phyloP scores from a whole-genome alignment of 2,113 vertebrate species.

The Larimichthys crocea region DNA sequence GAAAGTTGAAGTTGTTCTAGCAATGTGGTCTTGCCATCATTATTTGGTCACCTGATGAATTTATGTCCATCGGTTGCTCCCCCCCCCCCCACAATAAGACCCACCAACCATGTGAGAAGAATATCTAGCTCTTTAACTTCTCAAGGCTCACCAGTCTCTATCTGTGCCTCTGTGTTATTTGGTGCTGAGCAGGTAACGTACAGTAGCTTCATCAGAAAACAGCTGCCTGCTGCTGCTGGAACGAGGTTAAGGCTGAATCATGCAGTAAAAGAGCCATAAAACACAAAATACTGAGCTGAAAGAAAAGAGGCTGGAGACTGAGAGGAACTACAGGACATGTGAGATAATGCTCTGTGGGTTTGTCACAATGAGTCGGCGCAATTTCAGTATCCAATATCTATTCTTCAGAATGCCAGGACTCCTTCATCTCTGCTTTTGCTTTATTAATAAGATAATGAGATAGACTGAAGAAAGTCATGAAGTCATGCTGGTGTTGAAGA shows the following conservation, averaged over 20 bases:
- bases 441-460: too few species aligned
- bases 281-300: neutral
- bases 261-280: slow-evolving; percentile 16
- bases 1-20: neutral
- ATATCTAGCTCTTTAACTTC: neutral
- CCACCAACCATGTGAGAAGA: neutral
- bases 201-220: neutral
- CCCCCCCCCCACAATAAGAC: neutral
- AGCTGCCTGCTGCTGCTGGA: neutral
- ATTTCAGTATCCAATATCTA: too few species aligned
- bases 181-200: neutral
- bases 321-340: neutral
- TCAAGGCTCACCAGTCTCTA: neutral
- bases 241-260: neutral
- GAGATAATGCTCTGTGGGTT: slow-evolving; percentile 4
- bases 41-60: neutral
- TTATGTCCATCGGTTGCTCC: neutral
- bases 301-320: neutral
- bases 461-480: too few species aligned
- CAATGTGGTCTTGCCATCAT: neutral
- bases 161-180: neutral
- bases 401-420: too few species aligned
- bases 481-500: too few species aligned
- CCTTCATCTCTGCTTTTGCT: neutral
- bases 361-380: neutral